phyloP scores from a whole-genome alignment of 2,888 invertebrate species.

The Drosophila histrio region DNA sequence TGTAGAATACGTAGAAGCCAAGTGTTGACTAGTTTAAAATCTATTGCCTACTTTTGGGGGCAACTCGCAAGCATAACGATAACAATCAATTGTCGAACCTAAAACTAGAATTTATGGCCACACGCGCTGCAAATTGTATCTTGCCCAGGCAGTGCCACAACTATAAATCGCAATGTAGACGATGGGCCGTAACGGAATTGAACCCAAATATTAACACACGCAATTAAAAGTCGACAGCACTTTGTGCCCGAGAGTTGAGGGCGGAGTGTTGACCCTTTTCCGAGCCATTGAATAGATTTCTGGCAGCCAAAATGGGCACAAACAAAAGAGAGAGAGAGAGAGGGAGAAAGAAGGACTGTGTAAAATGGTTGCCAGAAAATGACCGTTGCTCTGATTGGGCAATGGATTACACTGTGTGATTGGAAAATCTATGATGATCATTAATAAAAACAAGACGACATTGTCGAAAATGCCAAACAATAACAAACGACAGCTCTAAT shows the following conservation, averaged over 20 bases:
- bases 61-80: conserved; percentile 15
- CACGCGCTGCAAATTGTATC: conserved; percentile 40
- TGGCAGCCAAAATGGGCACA: conserved; percentile 21
- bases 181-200: not conserved
- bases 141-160: conserved; percentile 30
- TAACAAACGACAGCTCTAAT: conserved; percentile 56
- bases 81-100: conserved; percentile 59
- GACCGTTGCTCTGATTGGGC: conserved; percentile 17
- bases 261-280: conserved; percentile 69
- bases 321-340: conserved; percentile 2
- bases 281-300: conserved; percentile 72
- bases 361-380: conserved; percentile 32
- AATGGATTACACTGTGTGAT: conserved; percentile 66
- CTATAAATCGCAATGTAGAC: conserved; percentile 62
- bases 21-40: conserved; percentile 20
- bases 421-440: conserved; percentile 70
- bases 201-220: conserved; percentile 69
- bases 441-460: conserved; percentile 71
- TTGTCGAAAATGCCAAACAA: conserved; percentile 55
- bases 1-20: conserved; percentile 10
- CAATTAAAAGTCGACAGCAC: conserved; percentile 70
- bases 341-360: not conserved
- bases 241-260: conserved; percentile 31
- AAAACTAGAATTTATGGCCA: conserved; percentile 55
- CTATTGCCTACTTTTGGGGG: conserved; percentile 26